Conservation (phyloP, 1,140 invertebrate genomes). For the Magallana angulata region DNA sequence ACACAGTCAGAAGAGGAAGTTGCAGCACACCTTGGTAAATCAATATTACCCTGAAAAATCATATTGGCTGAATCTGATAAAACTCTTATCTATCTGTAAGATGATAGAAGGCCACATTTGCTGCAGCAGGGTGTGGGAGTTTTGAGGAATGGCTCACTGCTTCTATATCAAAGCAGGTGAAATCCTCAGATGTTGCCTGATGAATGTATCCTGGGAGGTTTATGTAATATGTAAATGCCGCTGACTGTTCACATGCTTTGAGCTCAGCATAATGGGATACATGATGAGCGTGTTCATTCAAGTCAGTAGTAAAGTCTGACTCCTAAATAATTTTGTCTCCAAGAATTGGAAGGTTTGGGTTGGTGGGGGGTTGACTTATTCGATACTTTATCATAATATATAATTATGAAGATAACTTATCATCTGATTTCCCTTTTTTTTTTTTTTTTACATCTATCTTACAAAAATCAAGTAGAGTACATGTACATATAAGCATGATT, state of each 20-base stretch:
- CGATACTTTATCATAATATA: no score
- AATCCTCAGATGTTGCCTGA: not conserved
- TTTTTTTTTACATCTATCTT: no score
- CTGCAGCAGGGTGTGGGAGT: conserved; percentile 6
- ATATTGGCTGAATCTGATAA: conserved; percentile 14
- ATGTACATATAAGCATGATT: no score
- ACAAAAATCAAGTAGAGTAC: no score
- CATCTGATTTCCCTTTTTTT: no score
- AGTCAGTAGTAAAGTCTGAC: no score
- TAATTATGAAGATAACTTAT: no score
- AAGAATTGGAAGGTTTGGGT: no score
- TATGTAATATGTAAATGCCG: not conserved
- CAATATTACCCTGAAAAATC: conserved; percentile 30
- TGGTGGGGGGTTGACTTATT: no score
- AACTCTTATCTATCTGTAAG: conserved; percentile 18
- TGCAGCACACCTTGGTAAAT: not conserved
- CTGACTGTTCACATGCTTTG: not conserved
- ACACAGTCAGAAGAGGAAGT: not conserved
- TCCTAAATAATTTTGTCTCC: no score
- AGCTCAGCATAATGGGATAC: not conserved
- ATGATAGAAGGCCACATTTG: conserved; percentile 7
- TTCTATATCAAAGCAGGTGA: conserved; percentile 2
- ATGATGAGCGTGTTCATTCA: no score
- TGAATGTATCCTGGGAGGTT: not conserved
- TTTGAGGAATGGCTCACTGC: not conserved